Evolutionary conservation across 2,797 vertebrate genomes (phyloP).

Genomic region (Chromis chromis): DNA sequence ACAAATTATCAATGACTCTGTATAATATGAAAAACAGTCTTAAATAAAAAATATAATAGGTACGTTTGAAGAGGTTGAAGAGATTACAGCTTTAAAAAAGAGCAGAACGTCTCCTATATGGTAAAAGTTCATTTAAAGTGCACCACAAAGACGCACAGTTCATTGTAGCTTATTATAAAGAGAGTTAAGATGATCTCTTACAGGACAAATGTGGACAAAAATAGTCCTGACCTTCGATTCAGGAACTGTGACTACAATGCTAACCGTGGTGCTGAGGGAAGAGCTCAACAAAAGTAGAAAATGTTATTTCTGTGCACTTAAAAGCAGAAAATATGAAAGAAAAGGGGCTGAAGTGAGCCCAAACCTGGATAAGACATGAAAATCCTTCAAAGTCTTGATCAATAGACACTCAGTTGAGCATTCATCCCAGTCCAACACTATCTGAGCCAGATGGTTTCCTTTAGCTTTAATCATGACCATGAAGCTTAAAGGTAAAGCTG

Average conservation of each 20-base stretch:
- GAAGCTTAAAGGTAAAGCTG: conserved; percentile 26
- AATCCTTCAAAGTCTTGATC: neutral
- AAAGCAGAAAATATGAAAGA: neutral
- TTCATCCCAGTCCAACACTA: neutral
- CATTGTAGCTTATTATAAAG: conserved; percentile 21
- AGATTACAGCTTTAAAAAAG: conserved; percentile 33
- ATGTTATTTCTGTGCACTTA: neutral
- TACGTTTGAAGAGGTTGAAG: conserved; percentile 1
- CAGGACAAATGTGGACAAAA: conserved; percentile 16
- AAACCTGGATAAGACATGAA: neutral
- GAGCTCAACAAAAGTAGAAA: neutral
- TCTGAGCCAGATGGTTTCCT: conserved; percentile 13
- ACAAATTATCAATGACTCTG: conserved; percentile 4
- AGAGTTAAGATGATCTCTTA: conserved; percentile 9
- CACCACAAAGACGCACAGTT: conserved; percentile 15
- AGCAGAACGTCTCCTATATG: conserved; percentile 31
- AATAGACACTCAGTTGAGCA: conserved; percentile 10
- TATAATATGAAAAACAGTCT: conserved; percentile 14
- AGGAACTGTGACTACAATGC: neutral
- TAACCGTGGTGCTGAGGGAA: neutral
- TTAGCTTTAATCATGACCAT: neutral
- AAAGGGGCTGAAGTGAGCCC: neutral
- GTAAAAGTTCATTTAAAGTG: conserved; percentile 32
- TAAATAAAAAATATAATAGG: conserved; percentile 30
- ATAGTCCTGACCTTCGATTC: neutral